Evolutionary conservation across 2,797 vertebrate genomes (phyloP).

Genomic region (Simalia tracyae): DNA sequence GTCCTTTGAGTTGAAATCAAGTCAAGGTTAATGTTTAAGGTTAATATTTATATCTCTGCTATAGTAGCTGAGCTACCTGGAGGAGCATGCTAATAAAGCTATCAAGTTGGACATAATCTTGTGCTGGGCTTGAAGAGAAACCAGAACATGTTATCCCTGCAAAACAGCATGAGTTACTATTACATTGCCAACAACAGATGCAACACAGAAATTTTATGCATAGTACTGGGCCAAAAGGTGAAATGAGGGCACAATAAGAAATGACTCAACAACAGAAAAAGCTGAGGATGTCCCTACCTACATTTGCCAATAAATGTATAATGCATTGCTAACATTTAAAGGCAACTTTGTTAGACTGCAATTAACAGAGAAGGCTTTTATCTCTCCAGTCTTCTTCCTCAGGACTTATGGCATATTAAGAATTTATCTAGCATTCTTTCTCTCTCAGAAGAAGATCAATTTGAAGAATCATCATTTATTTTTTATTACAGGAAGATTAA

Average conservation of each 20-base stretch:
- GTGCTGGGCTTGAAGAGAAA: background rate
- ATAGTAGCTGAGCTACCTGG: background rate
- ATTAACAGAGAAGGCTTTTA: background rate
- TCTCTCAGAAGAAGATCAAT: background rate
- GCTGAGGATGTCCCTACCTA: accelerated
- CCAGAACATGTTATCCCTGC: background rate
- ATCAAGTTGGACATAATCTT: no score
- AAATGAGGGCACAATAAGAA: background rate
- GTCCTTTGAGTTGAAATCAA: background rate
- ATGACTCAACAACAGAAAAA: background rate
- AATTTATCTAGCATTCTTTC: background rate
- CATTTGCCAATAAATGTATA: background rate
- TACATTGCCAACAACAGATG: background rate
- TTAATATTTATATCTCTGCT: background rate
- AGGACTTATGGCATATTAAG: background rate
- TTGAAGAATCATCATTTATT: background rate
- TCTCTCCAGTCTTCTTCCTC: background rate
- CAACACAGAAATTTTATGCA: background rate
- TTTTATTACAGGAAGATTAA: background rate
- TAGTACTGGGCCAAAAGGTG: background rate
- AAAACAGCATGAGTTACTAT: background rate
- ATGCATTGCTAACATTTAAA: background rate
- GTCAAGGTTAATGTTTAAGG: background rate
- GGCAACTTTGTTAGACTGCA: background rate
- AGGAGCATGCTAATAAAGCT: background rate